Conservation (phyloP, 37 sponge, comb jelly and placozoan species). For the Oopsacas minuta region DNA sequence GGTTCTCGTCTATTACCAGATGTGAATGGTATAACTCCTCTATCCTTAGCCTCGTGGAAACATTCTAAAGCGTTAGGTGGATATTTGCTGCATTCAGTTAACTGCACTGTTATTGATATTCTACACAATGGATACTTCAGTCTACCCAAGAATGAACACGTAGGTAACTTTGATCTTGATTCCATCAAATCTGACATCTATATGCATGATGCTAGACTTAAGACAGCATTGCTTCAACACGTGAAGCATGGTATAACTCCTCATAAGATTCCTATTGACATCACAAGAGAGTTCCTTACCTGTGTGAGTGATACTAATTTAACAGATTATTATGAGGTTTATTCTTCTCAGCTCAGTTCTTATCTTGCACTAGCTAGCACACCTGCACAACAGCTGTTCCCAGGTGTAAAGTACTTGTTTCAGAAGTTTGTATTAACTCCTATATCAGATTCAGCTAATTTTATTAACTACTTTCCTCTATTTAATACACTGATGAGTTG, state of each 20-base stretch:
- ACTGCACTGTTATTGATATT: neutral
- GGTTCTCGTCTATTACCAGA: neutral
- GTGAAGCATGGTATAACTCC: neutral
- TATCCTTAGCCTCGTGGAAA: neutral
- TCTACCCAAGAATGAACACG: neutral
- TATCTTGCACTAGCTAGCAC: neutral
- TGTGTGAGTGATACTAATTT: neutral
- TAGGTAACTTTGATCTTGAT: neutral
- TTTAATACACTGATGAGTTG: neutral
- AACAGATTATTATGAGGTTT: neutral
- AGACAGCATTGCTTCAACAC: neutral
- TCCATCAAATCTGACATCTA: too few relatives aligned
- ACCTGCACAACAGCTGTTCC: neutral
- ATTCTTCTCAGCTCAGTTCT: neutral
- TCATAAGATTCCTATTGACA: neutral
- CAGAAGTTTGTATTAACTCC: neutral
- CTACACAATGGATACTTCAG: neutral
- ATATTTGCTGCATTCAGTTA: neutral
- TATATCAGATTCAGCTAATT: neutral
- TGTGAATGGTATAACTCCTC: neutral
- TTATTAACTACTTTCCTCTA: neutral
- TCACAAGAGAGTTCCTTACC: neutral
- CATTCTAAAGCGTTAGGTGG: neutral
- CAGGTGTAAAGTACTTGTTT: neutral
- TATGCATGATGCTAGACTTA: neutral